phyloP scores from a whole-genome alignment of 2,113 vertebrate genomes.

The Oncorhynchus clarkii region DNA sequence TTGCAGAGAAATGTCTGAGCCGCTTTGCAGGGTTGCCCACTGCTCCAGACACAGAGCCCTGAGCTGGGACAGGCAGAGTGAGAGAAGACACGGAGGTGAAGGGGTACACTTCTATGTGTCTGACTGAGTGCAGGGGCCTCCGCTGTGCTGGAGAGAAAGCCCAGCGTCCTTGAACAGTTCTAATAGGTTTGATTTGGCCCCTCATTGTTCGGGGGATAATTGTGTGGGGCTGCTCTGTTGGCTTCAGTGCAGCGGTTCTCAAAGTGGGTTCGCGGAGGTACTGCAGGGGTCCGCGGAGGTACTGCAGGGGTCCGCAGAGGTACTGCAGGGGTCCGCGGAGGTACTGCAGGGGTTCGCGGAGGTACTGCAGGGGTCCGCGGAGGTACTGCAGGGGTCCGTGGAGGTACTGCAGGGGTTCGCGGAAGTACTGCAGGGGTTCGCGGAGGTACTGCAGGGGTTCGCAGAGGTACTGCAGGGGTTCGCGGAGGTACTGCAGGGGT shows the following conservation, averaged over 20 bases:
- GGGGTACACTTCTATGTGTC: background rate
- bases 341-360: too few species aligned
- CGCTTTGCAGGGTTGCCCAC: background rate
- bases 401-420: too few species aligned
- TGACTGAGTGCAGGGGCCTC: background rate
- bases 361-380: too few species aligned
- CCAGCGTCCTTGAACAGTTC: background rate
- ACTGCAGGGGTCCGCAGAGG: too few species aligned
- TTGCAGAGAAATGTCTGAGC: background rate
- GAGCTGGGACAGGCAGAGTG: background rate
- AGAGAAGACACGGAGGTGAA: background rate
- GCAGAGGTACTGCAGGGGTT: too few species aligned
- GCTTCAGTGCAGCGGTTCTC: background rate
- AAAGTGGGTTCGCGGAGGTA: too few species aligned
- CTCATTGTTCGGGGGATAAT: background rate
- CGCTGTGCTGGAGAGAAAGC: background rate
- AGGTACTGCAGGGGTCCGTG: too few species aligned
- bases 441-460: too few species aligned
- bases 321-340: too few species aligned
- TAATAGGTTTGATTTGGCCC: background rate
- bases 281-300: too few species aligned
- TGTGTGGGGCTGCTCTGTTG: background rate
- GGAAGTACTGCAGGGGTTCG: too few species aligned
- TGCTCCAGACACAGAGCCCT: background rate
- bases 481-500: too few species aligned